Evolutionary conservation across 2,113 vertebrate genomes (phyloP).

Genomic region (Dasypus novemcinctus): DNA sequence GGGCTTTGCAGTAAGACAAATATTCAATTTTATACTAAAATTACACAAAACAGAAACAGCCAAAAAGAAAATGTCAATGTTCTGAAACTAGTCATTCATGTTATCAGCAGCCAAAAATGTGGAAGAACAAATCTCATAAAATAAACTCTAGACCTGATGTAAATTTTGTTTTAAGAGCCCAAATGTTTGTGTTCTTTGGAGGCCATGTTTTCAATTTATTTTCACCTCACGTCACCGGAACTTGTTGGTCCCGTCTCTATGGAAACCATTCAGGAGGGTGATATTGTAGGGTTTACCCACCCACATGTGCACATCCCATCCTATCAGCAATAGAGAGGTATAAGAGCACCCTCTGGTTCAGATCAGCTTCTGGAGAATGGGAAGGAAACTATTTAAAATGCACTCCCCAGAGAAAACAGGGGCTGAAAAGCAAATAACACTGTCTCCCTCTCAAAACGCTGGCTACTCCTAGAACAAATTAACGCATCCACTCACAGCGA

Average conservation of each 20-base stretch:
- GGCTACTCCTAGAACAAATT: conserved; percentile 19
- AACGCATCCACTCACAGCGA: neutral
- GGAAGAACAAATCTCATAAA: neutral
- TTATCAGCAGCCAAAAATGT: neutral
- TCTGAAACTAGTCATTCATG: neutral
- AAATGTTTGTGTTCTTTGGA: conserved; percentile 66
- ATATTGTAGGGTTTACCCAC: conserved; percentile 58
- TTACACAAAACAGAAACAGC: conserved; percentile 22
- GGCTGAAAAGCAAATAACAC: neutral
- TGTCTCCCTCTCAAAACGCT: conserved; percentile 25
- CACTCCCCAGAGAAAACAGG: neutral
- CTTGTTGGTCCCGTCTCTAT: conserved; percentile 73
- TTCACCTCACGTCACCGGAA: conserved; percentile 75
- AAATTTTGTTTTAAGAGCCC: conserved; percentile 47
- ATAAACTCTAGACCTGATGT: conserved; percentile 53
- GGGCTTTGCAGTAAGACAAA: neutral
- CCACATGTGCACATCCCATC: conserved; percentile 44
- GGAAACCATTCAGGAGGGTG: conserved; percentile 70
- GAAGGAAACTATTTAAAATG: conserved; percentile 45
- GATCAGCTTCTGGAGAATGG: conserved; percentile 27
- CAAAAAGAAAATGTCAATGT: neutral
- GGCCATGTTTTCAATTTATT: conserved; percentile 61
- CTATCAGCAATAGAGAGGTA: neutral
- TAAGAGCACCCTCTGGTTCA: neutral
- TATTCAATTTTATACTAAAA: conserved; percentile 32